These are phyloP conservation scores for Alosa alosa DNA, from an alignment of 2,113 vertebrate species.

Conservation along the genomic window DNA sequence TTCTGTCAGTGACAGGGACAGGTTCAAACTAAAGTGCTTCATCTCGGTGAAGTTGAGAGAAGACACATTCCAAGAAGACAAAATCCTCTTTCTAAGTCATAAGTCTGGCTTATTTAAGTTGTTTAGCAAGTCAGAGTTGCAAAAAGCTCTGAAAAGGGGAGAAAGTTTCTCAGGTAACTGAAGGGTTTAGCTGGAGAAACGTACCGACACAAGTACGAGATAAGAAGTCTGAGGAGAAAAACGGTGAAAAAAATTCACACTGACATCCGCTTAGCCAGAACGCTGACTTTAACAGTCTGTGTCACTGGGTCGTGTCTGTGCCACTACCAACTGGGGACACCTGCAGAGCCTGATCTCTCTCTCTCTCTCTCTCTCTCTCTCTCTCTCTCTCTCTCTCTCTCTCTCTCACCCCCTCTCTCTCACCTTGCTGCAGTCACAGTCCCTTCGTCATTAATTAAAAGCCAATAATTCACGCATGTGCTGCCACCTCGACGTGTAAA, in stretches of 20 bases:
- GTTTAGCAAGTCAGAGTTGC: constrained; percentile 10
- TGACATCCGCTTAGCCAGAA: not conserved
- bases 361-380: constrained; percentile 28
- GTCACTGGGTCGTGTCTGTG: constrained; percentile 20
- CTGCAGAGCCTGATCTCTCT: constrained; percentile 27
- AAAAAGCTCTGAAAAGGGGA: not conserved
- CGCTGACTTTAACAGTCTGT: not conserved
- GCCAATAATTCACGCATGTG: constrained; percentile 37
- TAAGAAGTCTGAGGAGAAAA: constrained; percentile 2
- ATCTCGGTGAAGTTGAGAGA: constrained; percentile 12
- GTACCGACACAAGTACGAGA: not conserved
- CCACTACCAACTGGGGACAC: not conserved
- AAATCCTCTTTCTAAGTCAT: constrained; percentile 18
- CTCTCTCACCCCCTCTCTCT: constrained; percentile 16
- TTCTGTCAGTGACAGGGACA: not conserved
- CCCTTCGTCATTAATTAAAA: constrained; percentile 60
- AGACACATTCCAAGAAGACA: constrained; percentile 4
- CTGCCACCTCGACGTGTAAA: constrained; percentile 59
- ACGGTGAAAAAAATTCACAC: not conserved
- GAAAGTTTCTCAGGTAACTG: constrained; percentile 24
- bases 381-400: constrained; percentile 27
- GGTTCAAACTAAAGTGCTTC: not conserved
- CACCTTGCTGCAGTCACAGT: constrained; percentile 41
- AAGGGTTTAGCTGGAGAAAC: not conserved
- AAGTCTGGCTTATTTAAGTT: not conserved